Conservation (phyloP, 2,113 vertebrate species). For the Forbesichthys papilliferus region DNA sequence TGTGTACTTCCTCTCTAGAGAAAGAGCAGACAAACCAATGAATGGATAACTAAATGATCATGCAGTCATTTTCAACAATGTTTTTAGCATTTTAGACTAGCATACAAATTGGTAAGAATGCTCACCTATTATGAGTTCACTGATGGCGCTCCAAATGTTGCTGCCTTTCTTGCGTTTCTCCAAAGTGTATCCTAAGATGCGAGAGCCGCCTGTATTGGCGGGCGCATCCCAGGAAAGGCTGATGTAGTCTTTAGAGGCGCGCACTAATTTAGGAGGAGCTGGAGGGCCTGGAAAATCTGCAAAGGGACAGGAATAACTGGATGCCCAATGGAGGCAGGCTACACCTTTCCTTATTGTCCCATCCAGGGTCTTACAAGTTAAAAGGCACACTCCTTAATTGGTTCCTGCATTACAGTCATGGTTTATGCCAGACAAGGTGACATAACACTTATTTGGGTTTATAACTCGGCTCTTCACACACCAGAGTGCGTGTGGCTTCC, state of each 20-base stretch:
- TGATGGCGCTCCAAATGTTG: slow-evolving; percentile 77
- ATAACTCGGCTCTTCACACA: too few species aligned
- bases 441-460: too few species aligned
- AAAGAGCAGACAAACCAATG: slow-evolving; percentile 8
- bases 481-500: too few species aligned
- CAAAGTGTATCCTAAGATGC: slow-evolving; percentile 81
- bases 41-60: neutral
- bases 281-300: slow-evolving; percentile 83
- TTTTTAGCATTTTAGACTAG: neutral
- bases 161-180: slow-evolving; percentile 89
- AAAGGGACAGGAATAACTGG: neutral
- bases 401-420: too few species aligned
- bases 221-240: slow-evolving; percentile 82
- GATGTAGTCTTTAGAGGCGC: slow-evolving; percentile 75
- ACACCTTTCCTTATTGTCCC: too few species aligned
- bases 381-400: too few species aligned
- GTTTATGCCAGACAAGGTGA: too few species aligned
- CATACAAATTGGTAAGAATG: neutral
- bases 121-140: slow-evolving; percentile 76
- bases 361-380: too few species aligned
- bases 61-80: neutral
- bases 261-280: slow-evolving; percentile 77
- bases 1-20: slow-evolving; percentile 78
- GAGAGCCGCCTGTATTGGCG: slow-evolving; percentile 71
- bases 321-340: too few species aligned